A percentile compares a stretch with the other conserved stretches of the same genome.
phyloP scores from a whole-genome alignment of 2,113 vertebrate species.

The Hippocampus abdominalis region DNA sequence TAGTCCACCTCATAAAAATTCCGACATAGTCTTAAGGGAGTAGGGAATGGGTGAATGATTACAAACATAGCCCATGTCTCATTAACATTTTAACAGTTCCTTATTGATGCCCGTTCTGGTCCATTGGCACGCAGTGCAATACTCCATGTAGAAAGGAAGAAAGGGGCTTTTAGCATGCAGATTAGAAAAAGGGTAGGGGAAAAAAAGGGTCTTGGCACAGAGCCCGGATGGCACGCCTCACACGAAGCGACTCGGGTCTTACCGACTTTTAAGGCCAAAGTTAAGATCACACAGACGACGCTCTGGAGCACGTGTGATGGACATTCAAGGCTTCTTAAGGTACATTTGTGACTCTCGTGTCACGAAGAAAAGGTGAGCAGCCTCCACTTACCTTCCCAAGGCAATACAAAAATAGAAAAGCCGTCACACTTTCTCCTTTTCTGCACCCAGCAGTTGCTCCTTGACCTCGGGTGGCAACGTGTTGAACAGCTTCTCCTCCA shows the following conservation, averaged over 20 bases:
- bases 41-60: neutral
- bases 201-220: neutral
- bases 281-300: neutral
- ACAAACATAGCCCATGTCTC: neutral
- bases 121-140: neutral
- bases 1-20: neutral
- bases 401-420: neutral
- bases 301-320: neutral
- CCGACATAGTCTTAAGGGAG: too few species aligned
- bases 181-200: neutral
- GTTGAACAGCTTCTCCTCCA: conserved; percentile 94
- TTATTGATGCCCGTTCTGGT: too few species aligned
- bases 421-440: conserved; percentile 89
- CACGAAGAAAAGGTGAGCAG: neutral
- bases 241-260: neutral
- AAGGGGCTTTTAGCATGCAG: neutral
- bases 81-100: too few species aligned
- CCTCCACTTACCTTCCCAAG: neutral
- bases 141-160: neutral
- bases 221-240: neutral
- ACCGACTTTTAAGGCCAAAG: neutral
- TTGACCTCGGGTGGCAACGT: conserved; percentile 91
- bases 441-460: conserved; percentile 87
- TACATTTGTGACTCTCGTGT: neutral
- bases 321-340: neutral